Evolutionary conservation across 2,888 invertebrate species (phyloP), one percentile per base, ranked within the genome.

Genomic region (Epinotia bilunana): DNA sequence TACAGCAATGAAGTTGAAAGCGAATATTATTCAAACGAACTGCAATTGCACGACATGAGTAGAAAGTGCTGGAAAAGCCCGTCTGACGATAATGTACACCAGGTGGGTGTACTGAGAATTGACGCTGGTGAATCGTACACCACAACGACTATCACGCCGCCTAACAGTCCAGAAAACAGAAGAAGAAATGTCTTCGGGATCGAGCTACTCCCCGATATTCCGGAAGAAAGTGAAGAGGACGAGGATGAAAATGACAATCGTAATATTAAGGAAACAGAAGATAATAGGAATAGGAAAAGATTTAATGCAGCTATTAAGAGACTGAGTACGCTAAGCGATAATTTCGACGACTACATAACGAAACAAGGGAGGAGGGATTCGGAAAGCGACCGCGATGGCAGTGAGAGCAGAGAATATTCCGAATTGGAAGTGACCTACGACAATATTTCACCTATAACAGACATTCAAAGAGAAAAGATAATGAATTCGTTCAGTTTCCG

Each of bases 181-280:
- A 86, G 91, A 70, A 88, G 91, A 82, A 94, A 92, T 78, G 88
- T 93, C 60, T 93, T 92, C 79, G 94, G 94, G 4, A 93, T 95
- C 61, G 92, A 94, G 82, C 93, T 95, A 81, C 83, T 95, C 73
- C 95, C 95, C 33, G 92, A 94, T 85, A 95, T 95, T 83, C 92
- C 92, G 4, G 95, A 95, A 83, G 95, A 94, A 82, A 93, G 90
- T 73, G 94, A 94, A 83, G 88, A 89, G 23, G 88, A 88, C 12
- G 79, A 80, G 73, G 82, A 78, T 76, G 70, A 77, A 49, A 80
- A 77, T 49, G 82, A 69, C n/a, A 16, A 60, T 28, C 4, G 69
- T 74, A 61, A 71, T 60, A 28, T 65, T 71, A 71, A 82, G 61
- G 84, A 83, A 77, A 57, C 28, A 3, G 81, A 83, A 76, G 75